These are phyloP conservation scores for Melinaea menophilus DNA, from an alignment of 2,888 invertebrate genomes.

Conservation along the genomic window DNA sequence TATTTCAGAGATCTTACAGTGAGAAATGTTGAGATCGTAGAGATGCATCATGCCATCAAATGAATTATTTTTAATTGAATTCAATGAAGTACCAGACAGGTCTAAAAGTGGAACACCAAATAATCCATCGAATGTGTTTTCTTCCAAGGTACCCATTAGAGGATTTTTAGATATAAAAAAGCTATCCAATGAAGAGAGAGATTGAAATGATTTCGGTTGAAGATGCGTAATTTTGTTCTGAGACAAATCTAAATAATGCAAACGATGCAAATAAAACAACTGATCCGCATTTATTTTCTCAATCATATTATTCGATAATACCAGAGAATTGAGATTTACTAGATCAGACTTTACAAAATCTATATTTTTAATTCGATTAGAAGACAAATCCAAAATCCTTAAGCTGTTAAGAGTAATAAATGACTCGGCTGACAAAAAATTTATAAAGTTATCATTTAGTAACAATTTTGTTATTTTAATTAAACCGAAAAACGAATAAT, in stretches of 20 bases:
- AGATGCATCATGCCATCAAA: constrained; percentile 51
- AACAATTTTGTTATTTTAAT: constrained; percentile 39
- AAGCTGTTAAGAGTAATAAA: constrained; percentile 45
- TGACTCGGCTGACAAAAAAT: constrained; percentile 40
- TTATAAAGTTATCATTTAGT: constrained; percentile 51
- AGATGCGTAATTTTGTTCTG: constrained; percentile 51
- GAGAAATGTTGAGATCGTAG: constrained; percentile 51
- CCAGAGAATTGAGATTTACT: constrained; percentile 41
- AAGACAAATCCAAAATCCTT: constrained; percentile 48
- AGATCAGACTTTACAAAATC: constrained; percentile 50
- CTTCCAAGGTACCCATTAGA: constrained; percentile 43
- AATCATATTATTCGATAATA: constrained; percentile 48
- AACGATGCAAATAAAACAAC: constrained; percentile 40
- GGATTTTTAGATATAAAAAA: constrained; percentile 55
- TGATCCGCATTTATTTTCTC: constrained; percentile 41
- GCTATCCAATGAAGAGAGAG: constrained; percentile 43
- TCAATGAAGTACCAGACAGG: constrained; percentile 48
- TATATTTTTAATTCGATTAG: constrained; percentile 48
- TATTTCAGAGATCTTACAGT: constrained; percentile 44
- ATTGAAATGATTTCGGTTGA: constrained; percentile 45
- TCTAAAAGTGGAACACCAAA: constrained; percentile 50
- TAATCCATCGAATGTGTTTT: constrained; percentile 51
- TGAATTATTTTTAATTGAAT: constrained; percentile 47
- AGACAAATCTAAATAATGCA: constrained; percentile 54
- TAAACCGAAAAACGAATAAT: constrained; percentile 53